Percentiles rank a stretch among this genome's conserved stretches.
phyloP scores from a whole-genome alignment of 2,888 invertebrate species.

The Dynastes grantii region DNA sequence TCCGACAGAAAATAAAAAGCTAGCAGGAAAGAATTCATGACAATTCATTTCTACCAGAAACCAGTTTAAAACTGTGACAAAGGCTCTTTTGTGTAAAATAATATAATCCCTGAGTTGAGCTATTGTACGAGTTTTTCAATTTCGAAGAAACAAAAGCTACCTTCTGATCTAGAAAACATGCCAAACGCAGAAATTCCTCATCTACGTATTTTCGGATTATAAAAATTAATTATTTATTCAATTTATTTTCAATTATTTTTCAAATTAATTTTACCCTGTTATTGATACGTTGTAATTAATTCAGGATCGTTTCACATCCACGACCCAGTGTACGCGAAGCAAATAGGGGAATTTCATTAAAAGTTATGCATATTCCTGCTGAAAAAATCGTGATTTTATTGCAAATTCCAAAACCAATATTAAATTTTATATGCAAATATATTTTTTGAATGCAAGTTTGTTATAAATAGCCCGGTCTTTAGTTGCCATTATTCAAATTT shows the following conservation, averaged over 20 bases:
- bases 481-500: neutral
- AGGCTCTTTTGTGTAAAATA: no score
- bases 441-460: neutral
- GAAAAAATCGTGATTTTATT: neutral
- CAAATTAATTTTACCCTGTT: neutral
- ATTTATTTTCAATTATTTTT: slow-evolving; percentile 5
- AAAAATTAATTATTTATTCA: slow-evolving; percentile 10
- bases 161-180: no score
- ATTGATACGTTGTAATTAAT: slow-evolving; percentile 1
- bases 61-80: no score
- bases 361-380: neutral
- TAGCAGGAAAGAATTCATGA: no score
- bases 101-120: no score
- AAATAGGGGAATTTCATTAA: neutral
- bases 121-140: no score
- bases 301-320: neutral
- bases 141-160: no score
- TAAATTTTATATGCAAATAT: neutral
- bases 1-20: no score
- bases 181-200: no score
- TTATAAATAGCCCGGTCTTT: neutral
- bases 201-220: no score
- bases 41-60: no score
- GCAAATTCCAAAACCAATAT: neutral
- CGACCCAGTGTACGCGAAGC: neutral